Evolutionary conservation across 1,140 invertebrate species (phyloP).

Genomic region (Eumaeus atala): DNA sequence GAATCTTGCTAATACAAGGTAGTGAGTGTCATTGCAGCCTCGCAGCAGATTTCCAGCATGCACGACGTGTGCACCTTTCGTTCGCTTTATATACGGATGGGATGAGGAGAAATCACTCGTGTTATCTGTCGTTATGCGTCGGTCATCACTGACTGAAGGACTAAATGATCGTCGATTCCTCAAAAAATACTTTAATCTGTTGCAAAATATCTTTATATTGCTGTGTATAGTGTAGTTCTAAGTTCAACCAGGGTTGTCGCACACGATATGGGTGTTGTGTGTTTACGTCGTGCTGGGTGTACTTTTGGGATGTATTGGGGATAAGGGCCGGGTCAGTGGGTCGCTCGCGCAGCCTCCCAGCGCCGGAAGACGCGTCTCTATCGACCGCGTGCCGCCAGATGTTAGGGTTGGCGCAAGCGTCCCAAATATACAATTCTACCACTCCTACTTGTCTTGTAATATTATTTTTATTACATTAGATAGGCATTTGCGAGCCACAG

Average conservation of each 20-base stretch:
- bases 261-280: slow-evolving; percentile 25
- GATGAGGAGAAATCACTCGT: not conserved
- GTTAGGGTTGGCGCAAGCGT: slow-evolving; percentile 45
- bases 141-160: too few species aligned
- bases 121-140: not conserved
- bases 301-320: slow-evolving; percentile 43
- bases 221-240: not conserved
- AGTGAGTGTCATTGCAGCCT: too few species aligned
- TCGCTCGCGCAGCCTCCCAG: slow-evolving; percentile 60
- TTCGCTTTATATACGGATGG: too few species aligned
- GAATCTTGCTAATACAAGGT: too few species aligned
- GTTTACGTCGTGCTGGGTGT: slow-evolving; percentile 32
- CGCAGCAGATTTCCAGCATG: too few species aligned
- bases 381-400: slow-evolving; percentile 57
- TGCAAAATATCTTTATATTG: too few species aligned
- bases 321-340: slow-evolving; percentile 64
- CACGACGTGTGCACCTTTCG: too few species aligned
- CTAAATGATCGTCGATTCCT: too few species aligned
- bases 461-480: too few species aligned
- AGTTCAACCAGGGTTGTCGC: slow-evolving; percentile 25
- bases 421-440: not conserved
- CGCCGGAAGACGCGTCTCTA: slow-evolving; percentile 62
- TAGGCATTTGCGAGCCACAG: too few species aligned
- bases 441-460: too few species aligned
- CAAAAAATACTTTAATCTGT: too few species aligned